Base-by-base conservation (phyloP, 2,113 vertebrate species). In the Anas platyrhynchos region DNA sequence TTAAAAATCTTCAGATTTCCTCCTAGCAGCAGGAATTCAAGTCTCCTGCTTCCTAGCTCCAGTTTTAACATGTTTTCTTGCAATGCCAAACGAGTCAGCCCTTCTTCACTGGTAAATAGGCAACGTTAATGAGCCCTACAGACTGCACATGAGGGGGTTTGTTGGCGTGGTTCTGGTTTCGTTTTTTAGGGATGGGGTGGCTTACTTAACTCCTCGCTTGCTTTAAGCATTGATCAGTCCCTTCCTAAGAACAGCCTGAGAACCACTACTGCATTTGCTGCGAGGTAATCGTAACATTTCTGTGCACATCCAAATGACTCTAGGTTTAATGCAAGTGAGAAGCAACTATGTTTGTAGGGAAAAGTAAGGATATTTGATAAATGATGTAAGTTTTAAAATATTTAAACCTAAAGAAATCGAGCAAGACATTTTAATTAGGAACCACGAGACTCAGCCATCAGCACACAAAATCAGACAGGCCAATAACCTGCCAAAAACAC, bases 61-160 rank as follows among this genome's bases (percentile, higher is more conserved):
- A 1, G 6, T 8, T 61, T 22, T 15, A 36, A 46, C 11, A 11
- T 18, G 8, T 13, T 36, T 58, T 29, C 17, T 46, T n/a, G 14
- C 9, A 54, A 9, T 5, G 5, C 20, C 34, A 9, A 41, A 21
- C 1, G 8, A 4, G 2, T 3, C 9, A 8, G 4, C 29, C 13
- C 46, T 72, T 76, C 43, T 32, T 4, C 18, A 15, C 2, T 8
- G 15, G 11, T 56, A 9, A 79, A 13, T 0, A 48, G 15, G 31
- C 21, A 72, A 22, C 12, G 29, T 16, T 23, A 6, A 5, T 12
- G 32, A 58, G 43, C 23, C 25, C n/a, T 10, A 31, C 13, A 2
- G 8, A 21, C 3, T 22, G 13, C 59, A 25, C 4, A 11, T 12
- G n/a, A 26, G 16, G 16, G 29, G 36, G 50, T 25, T 25, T 52